phyloP scores from a whole-genome alignment of 1,140 invertebrate species.

The Dolichoris vasculosae region DNA sequence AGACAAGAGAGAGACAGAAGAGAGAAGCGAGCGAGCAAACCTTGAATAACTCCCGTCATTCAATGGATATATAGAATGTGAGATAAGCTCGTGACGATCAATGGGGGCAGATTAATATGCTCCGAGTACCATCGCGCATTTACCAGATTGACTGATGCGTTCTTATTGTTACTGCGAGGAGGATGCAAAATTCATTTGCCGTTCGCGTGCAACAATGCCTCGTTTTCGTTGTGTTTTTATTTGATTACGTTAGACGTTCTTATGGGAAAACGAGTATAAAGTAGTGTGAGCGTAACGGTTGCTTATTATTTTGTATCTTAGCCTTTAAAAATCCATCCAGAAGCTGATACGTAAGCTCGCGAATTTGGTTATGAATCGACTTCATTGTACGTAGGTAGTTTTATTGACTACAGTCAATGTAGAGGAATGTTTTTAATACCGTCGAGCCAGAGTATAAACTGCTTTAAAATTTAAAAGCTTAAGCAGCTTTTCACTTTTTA shows the following conservation, averaged over 20 bases:
- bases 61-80: background rate
- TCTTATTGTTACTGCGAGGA: background rate
- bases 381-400: background rate
- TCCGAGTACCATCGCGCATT: background rate
- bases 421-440: background rate
- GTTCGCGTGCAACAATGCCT: background rate
- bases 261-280: background rate
- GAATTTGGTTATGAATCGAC: conserved; percentile 8
- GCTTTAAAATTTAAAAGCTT: background rate
- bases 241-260: background rate
- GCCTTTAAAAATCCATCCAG: background rate
- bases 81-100: background rate
- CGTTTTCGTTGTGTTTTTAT: background rate
- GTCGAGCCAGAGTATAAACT: background rate
- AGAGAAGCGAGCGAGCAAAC: background rate
- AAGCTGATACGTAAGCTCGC: background rate
- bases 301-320: too few species aligned
- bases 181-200: background rate
- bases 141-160: background rate
- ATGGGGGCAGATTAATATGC: background rate
- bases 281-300: background rate
- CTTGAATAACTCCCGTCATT: background rate
- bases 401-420: background rate
- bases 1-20: too few species aligned
- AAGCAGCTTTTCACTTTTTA: background rate